Conservation (phyloP, 2,888 invertebrate genomes). For the Ctena decussata region DNA sequence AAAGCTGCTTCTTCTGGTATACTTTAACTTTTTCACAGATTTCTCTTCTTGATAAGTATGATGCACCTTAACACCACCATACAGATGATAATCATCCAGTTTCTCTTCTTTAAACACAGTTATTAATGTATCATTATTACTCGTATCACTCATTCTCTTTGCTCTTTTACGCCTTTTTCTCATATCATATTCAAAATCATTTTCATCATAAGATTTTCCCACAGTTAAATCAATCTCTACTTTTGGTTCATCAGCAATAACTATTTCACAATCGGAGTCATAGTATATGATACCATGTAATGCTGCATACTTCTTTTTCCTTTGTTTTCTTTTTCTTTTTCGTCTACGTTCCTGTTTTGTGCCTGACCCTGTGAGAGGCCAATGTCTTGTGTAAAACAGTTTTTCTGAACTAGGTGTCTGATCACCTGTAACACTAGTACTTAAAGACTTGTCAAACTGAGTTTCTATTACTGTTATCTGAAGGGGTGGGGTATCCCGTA, state of each 20-base stretch:
- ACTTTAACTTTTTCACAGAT: slow-evolving; percentile 20
- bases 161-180: not conserved
- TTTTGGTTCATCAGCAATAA: not conserved
- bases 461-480: not conserved
- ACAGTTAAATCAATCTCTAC: not conserved
- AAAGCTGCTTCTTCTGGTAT: slow-evolving; percentile 39
- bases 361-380: not conserved
- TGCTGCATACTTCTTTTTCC: not conserved
- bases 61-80: not conserved
- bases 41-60: not conserved
- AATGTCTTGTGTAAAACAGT: not conserved
- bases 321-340: not conserved
- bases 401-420: not conserved
- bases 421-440: not conserved
- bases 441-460: not conserved
- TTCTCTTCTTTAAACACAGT: not conserved
- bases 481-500: not conserved
- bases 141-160: not conserved
- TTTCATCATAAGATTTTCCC: not conserved
- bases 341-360: not conserved
- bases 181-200: slow-evolving; percentile 1
- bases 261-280: not conserved
- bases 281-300: not conserved
- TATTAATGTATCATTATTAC: not conserved
- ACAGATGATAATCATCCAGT: not conserved